Conservation (phyloP, 2,888 invertebrate genomes). For the Acleris emargana region DNA sequence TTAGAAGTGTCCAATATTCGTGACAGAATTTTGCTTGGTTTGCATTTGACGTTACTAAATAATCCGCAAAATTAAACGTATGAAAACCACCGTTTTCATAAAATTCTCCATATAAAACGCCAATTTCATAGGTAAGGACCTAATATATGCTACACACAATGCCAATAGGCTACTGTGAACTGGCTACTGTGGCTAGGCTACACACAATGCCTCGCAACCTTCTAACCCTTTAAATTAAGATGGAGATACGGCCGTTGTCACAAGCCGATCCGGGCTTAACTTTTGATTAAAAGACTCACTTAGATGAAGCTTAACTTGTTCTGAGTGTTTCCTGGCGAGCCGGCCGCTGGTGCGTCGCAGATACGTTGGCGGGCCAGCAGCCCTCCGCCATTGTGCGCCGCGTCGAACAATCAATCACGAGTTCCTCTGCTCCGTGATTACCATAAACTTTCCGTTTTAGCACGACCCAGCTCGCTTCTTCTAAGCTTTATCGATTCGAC, state of each 20-base stretch:
- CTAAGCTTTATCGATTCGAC: constrained; percentile 78
- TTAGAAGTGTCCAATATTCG: too few relatives aligned
- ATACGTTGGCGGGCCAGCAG: constrained; percentile 46
- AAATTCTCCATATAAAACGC: too few relatives aligned
- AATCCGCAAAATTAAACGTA: too few relatives aligned
- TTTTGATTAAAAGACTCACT: constrained; percentile 36
- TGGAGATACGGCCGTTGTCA: constrained; percentile 33
- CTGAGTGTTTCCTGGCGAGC: constrained; percentile 24
- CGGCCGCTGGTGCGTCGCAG: constrained; percentile 42
- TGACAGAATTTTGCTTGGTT: too few relatives aligned
- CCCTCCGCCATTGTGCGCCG: constrained; percentile 51
- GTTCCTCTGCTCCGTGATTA: constrained; percentile 76
- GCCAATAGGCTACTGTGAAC: too few relatives aligned
- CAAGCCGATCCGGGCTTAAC: constrained; percentile 34
- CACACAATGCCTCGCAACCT: constrained; percentile 29
- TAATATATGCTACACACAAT: too few relatives aligned
- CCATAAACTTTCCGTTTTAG: constrained; percentile 82
- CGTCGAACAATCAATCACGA: constrained; percentile 79
- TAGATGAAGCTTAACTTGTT: constrained; percentile 36
- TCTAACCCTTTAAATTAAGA: constrained; percentile 36
- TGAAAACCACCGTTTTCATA: too few relatives aligned
- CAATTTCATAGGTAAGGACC: too few relatives aligned
- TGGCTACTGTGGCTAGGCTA: too few relatives aligned
- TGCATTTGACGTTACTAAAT: too few relatives aligned
- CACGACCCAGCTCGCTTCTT: constrained; percentile 72